Conservation (phyloP, 2,797 vertebrate genomes). For the Brachyalestes nurse region DNA sequence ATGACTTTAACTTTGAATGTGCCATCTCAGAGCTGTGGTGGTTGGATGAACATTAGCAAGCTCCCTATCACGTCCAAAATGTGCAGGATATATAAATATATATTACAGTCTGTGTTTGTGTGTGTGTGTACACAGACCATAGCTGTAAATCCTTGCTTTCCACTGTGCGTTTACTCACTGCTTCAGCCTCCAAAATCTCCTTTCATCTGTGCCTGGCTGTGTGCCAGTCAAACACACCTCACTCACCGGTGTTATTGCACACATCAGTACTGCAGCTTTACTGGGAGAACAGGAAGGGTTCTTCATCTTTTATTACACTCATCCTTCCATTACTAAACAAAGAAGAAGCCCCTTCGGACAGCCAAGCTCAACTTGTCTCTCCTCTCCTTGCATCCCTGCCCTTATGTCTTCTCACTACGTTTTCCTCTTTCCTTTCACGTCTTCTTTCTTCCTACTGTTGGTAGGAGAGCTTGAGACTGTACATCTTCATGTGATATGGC, state of each 20-base stretch:
- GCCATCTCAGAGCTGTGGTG: not conserved
- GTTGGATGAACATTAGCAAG: constrained; percentile 4
- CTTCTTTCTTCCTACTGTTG: not conserved
- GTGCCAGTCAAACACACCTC: not conserved
- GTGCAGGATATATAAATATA: not conserved
- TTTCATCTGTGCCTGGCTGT: constrained; percentile 9
- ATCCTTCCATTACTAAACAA: not conserved
- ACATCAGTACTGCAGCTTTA: constrained; percentile 18
- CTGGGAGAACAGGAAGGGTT: not conserved
- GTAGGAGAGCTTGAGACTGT: constrained; percentile 1
- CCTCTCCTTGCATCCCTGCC: not conserved
- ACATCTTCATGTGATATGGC: not conserved
- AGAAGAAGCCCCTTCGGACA: not conserved
- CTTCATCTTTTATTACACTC: not conserved
- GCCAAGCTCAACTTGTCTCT: not conserved
- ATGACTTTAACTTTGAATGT: constrained; percentile 10
- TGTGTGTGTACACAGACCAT: not conserved
- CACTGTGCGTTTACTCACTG: not conserved
- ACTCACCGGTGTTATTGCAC: not conserved
- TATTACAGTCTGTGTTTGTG: not conserved
- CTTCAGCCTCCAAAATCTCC: constrained; percentile 2
- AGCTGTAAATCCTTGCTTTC: not conserved
- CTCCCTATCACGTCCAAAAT: constrained; percentile 19
- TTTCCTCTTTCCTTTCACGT: not conserved
- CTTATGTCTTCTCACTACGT: constrained; percentile 13